Evolutionary conservation across 2,113 vertebrate genomes (phyloP).

Genomic region (Platichthys flesus): DNA sequence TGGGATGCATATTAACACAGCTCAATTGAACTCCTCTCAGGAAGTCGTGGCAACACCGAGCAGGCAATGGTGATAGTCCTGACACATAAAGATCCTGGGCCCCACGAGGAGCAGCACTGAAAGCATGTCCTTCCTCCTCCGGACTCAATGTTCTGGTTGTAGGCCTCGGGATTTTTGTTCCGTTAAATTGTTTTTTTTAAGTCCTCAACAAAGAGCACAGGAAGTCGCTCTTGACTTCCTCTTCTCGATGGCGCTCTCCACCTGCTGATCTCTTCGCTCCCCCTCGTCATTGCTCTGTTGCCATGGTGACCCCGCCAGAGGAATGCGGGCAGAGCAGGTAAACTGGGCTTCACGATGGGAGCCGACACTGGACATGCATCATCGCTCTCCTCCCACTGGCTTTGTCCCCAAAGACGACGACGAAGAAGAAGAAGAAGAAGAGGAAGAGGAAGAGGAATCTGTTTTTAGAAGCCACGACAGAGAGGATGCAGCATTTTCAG

Average conservation of each 20-base stretch:
- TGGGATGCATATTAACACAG: constrained; percentile 21
- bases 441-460: constrained; percentile 3
- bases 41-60: not conserved
- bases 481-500: constrained; percentile 1
- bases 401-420: constrained; percentile 17
- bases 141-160: not conserved
- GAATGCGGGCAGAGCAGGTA: constrained; percentile 27
- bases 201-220: not conserved
- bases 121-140: not conserved
- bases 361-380: constrained; percentile 51
- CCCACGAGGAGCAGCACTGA: not conserved
- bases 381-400: constrained; percentile 40
- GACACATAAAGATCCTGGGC: not conserved
- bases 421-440: constrained; percentile 16
- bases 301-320: constrained; percentile 56
- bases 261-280: constrained; percentile 62
- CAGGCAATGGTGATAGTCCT: not conserved
- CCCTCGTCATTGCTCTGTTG: constrained; percentile 50
- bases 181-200: too few species aligned
- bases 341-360: constrained; percentile 37
- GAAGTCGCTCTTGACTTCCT: constrained; percentile 28
- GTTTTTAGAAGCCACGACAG: constrained; percentile 18
- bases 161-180: not conserved
- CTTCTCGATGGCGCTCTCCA: constrained; percentile 18
- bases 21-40: constrained; percentile 19